Evolutionary conservation across 2,797 vertebrate species (phyloP), one percentile per base, ranked within the genome.

Genomic region (Acanthurus lineatus): DNA sequence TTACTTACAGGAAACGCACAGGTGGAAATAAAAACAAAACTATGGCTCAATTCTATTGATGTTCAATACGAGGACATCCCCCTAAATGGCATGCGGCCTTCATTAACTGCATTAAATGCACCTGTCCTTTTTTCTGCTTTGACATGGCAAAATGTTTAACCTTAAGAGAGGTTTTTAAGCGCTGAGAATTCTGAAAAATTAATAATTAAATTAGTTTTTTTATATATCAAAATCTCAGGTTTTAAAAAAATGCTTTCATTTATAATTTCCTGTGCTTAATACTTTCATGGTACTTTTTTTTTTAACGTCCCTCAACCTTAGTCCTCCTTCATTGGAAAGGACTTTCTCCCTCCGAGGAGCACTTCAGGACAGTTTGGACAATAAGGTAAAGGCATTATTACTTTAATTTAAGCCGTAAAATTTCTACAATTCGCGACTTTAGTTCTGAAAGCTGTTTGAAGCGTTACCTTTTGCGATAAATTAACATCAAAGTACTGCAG

Each of bases 321-420:
- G 3, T 4, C 51, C 8, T 10, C 1, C 52, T 35, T 25, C 17
- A 35, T 44, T 0, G 7, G 9, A 49, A 44, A n/a, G 17, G 28
- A n/a, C 17, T 15, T 40, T 7, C 12, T 53, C 4, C 0, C 6
- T 42, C 48, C n/a, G 40, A 10, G 51, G 38, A 53, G 17, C 38
- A 54, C 19, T 5, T 48, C 17, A 17, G n/a, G 16, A 40, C 22
- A 15, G 2, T 38, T 51, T 52, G 25, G 28, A 10, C 22, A 3
- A 6, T 17, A 1, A 17, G 11, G 22, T 19, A 1, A 6, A 45
- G 0, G 25, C 6, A 35, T 22, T 10, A 3, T 0, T 42, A 1
- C 48, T 25, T 17, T 42, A 6, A 35, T 35, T 32, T 3, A 25
- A 6, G 10, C 5, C 52, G 3, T 40, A 10, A n/a, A 22, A 28